These are phyloP conservation scores for Oreochromis spilurus DNA, from an alignment of 2,113 vertebrate genomes.

Conservation along the genomic window DNA sequence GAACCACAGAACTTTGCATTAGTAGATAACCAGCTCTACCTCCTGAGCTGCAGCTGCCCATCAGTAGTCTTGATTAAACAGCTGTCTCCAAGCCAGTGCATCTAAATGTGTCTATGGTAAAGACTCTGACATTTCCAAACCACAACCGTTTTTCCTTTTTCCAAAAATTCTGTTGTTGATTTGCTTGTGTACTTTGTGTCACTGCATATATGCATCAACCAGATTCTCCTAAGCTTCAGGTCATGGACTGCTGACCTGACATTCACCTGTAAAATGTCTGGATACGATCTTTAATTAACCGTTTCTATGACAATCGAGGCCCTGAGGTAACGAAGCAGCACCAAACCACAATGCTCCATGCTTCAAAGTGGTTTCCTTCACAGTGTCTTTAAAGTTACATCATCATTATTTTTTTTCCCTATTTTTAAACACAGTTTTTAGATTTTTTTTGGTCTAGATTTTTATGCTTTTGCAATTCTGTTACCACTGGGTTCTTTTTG, in stretches of 20 bases:
- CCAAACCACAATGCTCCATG: background rate
- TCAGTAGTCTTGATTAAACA: background rate
- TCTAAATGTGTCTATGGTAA: background rate
- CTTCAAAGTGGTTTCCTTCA: background rate
- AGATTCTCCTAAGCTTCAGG: background rate
- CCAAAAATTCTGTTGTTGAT: background rate
- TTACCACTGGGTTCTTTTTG: background rate
- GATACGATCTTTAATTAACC: background rate
- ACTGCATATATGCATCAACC: background rate
- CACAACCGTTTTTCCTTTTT: background rate
- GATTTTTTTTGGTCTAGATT: rapidly evolving
- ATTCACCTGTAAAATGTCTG: background rate
- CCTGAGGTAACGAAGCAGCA: background rate
- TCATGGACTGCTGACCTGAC: background rate
- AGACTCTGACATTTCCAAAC: background rate
- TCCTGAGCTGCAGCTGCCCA: background rate
- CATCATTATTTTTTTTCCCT: rapidly evolving
- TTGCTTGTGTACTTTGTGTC: background rate
- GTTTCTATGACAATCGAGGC: background rate
- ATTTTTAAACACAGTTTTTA: background rate
- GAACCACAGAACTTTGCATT: too few relatives aligned
- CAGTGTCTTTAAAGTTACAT: background rate
- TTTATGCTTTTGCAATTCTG: background rate
- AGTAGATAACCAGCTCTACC: background rate
- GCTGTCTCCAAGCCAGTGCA: background rate